Evolutionary conservation across 1,140 invertebrate species (phyloP).

Genomic region (Calosoma granatense): DNA sequence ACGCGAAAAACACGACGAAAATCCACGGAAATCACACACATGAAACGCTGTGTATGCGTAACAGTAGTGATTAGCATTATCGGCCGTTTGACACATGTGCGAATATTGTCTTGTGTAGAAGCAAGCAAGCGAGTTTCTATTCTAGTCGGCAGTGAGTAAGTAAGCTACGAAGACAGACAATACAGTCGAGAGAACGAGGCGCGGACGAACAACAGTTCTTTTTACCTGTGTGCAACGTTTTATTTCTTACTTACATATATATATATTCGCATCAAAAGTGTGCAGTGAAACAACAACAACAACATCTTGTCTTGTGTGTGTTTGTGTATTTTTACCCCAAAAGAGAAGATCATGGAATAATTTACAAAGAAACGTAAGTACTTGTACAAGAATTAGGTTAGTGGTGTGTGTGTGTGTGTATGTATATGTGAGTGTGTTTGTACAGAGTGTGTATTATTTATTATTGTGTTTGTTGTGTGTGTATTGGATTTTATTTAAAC

Average conservation of each 20-base stretch:
- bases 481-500: neutral
- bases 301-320: neutral
- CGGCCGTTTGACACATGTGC: slow-evolving; percentile 1
- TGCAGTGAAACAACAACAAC: neutral
- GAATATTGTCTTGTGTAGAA: neutral
- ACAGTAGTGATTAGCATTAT: neutral
- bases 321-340: neutral
- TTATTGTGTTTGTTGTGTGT: neutral
- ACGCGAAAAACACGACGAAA: slow-evolving; percentile 23
- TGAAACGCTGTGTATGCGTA: slow-evolving; percentile 14
- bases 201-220: neutral
- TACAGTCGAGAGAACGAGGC: neutral
- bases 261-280: neutral
- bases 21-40: slow-evolving; percentile 18
- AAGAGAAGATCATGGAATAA: neutral
- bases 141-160: neutral
- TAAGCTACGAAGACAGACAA: neutral
- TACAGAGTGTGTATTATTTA: neutral
- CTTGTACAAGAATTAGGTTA: slow-evolving; percentile 5
- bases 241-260: neutral
- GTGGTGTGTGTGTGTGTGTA: neutral
- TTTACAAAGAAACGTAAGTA: slow-evolving; percentile 1
- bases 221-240: neutral
- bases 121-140: too few relatives aligned
- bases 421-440: neutral